phyloP scores from a whole-genome alignment of 2,797 vertebrate genomes.

The Melanotaenia trifasciata region DNA sequence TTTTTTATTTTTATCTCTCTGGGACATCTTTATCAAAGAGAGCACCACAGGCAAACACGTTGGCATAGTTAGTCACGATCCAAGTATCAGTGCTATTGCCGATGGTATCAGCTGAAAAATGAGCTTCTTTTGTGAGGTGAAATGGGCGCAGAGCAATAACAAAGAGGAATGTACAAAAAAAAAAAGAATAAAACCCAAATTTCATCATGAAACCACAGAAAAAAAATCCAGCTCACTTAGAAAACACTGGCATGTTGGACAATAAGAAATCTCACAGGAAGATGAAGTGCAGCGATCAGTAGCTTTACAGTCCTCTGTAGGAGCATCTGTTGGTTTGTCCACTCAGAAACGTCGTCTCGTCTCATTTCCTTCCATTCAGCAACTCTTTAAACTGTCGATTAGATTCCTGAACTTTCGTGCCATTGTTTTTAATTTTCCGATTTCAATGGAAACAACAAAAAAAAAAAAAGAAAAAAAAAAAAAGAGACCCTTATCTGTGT shows the following conservation, averaged over 20 bases:
- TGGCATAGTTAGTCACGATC: slow-evolving; percentile 22
- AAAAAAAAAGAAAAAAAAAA: too few relatives aligned
- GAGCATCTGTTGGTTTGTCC: slow-evolving; percentile 46
- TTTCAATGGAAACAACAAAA: slow-evolving; percentile 63
- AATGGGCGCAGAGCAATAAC: slow-evolving; percentile 30
- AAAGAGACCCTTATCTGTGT: slow-evolving; percentile 34
- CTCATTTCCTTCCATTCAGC: slow-evolving; percentile 58
- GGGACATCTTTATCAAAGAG: slow-evolving; percentile 46
- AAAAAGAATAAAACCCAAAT: slow-evolving; percentile 36
- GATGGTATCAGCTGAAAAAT: slow-evolving; percentile 30
- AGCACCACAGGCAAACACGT: slow-evolving; percentile 19
- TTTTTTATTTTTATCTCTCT: neutral
- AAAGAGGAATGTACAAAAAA: slow-evolving; percentile 74
- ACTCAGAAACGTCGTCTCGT: slow-evolving; percentile 21
- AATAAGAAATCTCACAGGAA: slow-evolving; percentile 67
- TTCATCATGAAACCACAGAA: slow-evolving; percentile 56
- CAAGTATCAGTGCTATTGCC: slow-evolving; percentile 44
- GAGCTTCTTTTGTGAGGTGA: slow-evolving; percentile 41
- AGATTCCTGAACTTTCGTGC: slow-evolving; percentile 49
- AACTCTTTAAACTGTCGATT: slow-evolving; percentile 51
- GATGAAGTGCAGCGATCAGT: slow-evolving; percentile 75
- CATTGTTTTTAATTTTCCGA: slow-evolving; percentile 54
- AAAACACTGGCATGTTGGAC: slow-evolving; percentile 51
- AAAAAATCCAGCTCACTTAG: slow-evolving; percentile 40
- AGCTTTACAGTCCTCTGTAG: slow-evolving; percentile 58